phyloP scores from a whole-genome alignment of 2,113 vertebrate species.

The Alaudala cheleensis region DNA sequence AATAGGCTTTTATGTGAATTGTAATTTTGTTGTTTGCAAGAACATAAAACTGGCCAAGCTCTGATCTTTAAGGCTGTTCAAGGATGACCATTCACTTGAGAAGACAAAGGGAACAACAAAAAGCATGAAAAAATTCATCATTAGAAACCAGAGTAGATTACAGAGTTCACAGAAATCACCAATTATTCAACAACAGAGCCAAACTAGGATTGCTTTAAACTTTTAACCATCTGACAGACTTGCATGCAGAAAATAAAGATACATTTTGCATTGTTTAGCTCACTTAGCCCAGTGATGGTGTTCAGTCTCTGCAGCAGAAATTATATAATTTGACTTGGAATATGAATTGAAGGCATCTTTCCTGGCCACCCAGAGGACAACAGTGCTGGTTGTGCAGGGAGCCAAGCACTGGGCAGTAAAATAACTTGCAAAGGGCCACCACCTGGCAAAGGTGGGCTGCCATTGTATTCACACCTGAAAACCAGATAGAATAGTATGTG shows the following conservation, averaged over 20 bases:
- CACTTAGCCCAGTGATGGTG: not conserved
- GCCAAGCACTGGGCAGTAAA: not conserved
- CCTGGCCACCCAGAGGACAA: not conserved
- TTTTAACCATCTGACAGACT: not conserved
- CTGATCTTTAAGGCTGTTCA: not conserved
- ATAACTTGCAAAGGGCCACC: not conserved
- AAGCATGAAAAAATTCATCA: not conserved
- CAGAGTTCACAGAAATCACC: not conserved
- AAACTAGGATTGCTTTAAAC: not conserved
- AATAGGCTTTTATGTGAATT: not conserved
- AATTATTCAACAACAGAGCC: not conserved
- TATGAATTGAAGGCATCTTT: not conserved
- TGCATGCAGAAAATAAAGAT: not conserved
- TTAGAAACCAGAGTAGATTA: not conserved
- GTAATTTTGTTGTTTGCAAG: not conserved
- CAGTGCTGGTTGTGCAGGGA: not conserved
- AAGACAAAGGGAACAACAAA: not conserved
- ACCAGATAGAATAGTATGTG: not conserved
- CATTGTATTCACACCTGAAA: not conserved
- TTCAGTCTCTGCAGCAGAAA: not conserved
- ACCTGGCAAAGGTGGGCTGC: not conserved
- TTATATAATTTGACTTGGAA: accelerated
- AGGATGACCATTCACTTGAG: not conserved
- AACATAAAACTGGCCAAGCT: not conserved
- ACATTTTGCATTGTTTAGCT: not conserved